Evolutionary conservation across 2,888 invertebrate genomes (phyloP).

Genomic region (Helleia helle): DNA sequence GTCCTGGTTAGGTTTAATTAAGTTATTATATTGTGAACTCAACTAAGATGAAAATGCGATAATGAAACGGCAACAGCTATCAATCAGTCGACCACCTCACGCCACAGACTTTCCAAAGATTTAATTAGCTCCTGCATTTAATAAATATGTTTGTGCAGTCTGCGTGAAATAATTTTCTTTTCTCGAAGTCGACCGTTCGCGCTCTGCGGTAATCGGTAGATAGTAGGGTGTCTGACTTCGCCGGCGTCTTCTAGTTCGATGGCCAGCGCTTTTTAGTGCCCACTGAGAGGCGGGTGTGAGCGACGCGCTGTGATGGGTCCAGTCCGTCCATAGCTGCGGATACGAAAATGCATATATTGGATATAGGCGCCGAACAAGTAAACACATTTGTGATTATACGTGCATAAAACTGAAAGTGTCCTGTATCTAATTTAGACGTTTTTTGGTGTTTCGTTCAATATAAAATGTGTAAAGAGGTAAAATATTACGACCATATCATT

Average conservation of each 20-base stretch:
- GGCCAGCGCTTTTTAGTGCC: conserved; percentile 10
- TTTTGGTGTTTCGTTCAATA: background rate
- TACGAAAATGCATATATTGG: conserved; percentile 64
- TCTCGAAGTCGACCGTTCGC: conserved; percentile 40
- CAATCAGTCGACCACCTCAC: conserved; percentile 33
- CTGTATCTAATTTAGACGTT: conserved; percentile 5
- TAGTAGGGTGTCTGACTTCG: conserved; percentile 47
- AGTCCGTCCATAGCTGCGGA: conserved; percentile 31
- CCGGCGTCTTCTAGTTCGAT: conserved; percentile 31
- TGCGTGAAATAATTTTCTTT: conserved; percentile 71
- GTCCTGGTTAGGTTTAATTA: conserved; percentile 29
- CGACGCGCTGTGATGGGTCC: conserved; percentile 36
- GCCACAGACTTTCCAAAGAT: conserved; percentile 61
- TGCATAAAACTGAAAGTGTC: conserved; percentile 16
- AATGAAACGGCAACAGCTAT: conserved; percentile 28
- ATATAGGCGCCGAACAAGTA: conserved; percentile 69
- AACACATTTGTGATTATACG: conserved; percentile 22
- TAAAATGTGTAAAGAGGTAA: conserved; percentile 8
- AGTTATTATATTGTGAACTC: conserved; percentile 38
- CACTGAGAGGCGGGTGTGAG: conserved; percentile 19
- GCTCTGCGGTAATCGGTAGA: conserved; percentile 38
- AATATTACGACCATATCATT: no score
- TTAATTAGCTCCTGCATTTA: conserved; percentile 64
- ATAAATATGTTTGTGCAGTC: conserved; percentile 64
- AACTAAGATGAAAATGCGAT: conserved; percentile 62